Evolutionary conservation across 2,888 invertebrate genomes (phyloP).

Genomic region (Scelioninae gen. 1): DNA sequence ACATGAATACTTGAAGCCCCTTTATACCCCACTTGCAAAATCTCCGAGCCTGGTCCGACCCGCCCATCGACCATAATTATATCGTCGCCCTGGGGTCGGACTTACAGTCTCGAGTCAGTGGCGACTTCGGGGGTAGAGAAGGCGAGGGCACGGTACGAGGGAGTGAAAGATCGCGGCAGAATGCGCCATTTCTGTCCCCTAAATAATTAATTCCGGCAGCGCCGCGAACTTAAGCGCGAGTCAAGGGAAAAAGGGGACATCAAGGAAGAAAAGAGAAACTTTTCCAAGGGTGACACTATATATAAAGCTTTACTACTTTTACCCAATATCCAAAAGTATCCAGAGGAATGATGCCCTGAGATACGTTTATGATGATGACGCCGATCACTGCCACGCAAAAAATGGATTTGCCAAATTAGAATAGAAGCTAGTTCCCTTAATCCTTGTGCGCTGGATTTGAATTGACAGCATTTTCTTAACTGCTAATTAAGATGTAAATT

Average conservation of each 20-base stretch:
- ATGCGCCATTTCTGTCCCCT: slow-evolving; percentile 84
- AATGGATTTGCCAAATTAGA: slow-evolving; percentile 22
- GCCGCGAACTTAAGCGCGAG: slow-evolving; percentile 82
- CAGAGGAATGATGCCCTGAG: slow-evolving; percentile 37
- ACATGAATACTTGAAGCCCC: slow-evolving; percentile 84
- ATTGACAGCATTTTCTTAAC: no score
- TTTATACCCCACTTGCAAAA: slow-evolving; percentile 71
- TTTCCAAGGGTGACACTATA: slow-evolving; percentile 54
- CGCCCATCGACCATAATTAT: slow-evolving; percentile 83
- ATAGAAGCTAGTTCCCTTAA: not conserved
- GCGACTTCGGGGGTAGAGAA: slow-evolving; percentile 56
- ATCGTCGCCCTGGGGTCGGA: slow-evolving; percentile 83
- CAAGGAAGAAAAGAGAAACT: slow-evolving; percentile 73
- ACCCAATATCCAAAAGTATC: slow-evolving; percentile 49
- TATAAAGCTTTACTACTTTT: slow-evolving; percentile 55
- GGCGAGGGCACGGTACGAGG: slow-evolving; percentile 60
- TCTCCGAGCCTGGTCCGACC: slow-evolving; percentile 67
- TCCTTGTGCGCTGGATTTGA: no score
- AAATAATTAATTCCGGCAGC: slow-evolving; percentile 85
- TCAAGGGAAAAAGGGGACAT: slow-evolving; percentile 69
- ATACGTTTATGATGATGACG: slow-evolving; percentile 50
- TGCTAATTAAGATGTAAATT: no score
- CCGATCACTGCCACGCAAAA: slow-evolving; percentile 19
- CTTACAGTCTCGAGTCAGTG: slow-evolving; percentile 72
- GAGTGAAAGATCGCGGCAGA: slow-evolving; percentile 77